Evolutionary conservation across 64 coral and sea anemone species (phyloP).

Genomic region (Montipora sp.): DNA sequence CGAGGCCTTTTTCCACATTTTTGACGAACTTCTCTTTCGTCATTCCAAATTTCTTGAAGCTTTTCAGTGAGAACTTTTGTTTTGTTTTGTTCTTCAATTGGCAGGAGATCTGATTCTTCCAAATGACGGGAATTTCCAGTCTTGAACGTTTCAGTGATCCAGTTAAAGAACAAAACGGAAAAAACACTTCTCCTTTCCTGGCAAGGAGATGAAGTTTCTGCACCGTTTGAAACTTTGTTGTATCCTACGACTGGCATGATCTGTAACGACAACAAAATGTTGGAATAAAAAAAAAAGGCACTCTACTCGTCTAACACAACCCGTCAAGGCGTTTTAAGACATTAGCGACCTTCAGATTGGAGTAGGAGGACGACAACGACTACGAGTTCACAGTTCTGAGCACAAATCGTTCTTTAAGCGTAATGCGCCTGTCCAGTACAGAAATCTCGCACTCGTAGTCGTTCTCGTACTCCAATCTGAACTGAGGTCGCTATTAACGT

Average conservation of each 20-base stretch:
- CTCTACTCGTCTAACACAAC: too few species aligned
- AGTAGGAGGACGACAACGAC: too few species aligned
- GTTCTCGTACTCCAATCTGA: too few species aligned
- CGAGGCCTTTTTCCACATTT: not conserved
- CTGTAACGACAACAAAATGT: not conserved
- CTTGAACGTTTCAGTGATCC: constrained; percentile 65
- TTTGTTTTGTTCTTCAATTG: not conserved
- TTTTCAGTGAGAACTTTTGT: not conserved
- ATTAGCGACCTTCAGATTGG: too few species aligned
- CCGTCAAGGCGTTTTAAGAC: too few species aligned
- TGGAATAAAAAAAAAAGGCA: too few species aligned
- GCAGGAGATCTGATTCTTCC: constrained; percentile 61
- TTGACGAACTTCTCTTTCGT: not conserved
- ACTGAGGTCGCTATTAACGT: too few species aligned
- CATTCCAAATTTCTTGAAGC: constrained; percentile 23
- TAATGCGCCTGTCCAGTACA: too few species aligned
- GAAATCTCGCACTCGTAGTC: too few species aligned
- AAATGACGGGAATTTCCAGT: constrained; percentile 63
- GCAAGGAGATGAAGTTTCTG: not conserved
- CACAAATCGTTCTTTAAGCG: too few species aligned
- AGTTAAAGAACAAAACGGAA: constrained; percentile 60
- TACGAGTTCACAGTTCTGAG: too few species aligned
- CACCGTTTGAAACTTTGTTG: not conserved
- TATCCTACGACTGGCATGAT: not conserved
- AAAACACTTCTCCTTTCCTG: not conserved